Evolutionary conservation across 2,888 invertebrate species (phyloP).

Genomic region (Ctena decussata): DNA sequence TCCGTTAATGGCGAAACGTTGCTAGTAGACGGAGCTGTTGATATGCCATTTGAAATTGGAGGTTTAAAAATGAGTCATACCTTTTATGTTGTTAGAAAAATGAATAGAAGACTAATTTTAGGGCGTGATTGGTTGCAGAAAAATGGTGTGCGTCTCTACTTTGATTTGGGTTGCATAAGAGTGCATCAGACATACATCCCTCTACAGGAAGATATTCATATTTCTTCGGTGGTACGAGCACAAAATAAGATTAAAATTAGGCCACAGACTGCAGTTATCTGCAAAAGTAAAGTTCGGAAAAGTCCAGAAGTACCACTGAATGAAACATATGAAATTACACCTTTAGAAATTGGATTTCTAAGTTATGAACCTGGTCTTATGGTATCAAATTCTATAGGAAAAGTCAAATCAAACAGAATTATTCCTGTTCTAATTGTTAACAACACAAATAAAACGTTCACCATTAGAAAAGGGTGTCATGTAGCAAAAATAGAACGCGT

Average conservation of each 20-base stretch:
- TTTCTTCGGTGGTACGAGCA: not conserved
- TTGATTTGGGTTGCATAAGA: constrained; percentile 31
- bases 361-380: not conserved
- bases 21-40: not conserved
- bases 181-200: not conserved
- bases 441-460: not conserved
- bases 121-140: constrained; percentile 1
- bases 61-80: not conserved
- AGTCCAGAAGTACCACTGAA: not conserved
- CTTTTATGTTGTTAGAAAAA: not conserved
- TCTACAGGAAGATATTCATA: not conserved
- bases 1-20: not conserved
- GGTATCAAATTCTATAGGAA: not conserved
- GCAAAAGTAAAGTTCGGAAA: not conserved
- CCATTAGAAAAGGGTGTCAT: no score
- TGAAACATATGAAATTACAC: not conserved
- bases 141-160: constrained; percentile 24
- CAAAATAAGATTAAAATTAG: not conserved
- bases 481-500: no score
- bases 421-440: not conserved
- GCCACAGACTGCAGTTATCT: not conserved
- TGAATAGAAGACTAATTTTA: constrained; percentile 7
- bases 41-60: not conserved
- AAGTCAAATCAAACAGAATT: not conserved
- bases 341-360: not conserved